Percentiles rank a stretch among this genome's conserved stretches.
phyloP scores from a whole-genome alignment of 1,140 invertebrate species.

The Brachionus asplanchnoidis region DNA sequence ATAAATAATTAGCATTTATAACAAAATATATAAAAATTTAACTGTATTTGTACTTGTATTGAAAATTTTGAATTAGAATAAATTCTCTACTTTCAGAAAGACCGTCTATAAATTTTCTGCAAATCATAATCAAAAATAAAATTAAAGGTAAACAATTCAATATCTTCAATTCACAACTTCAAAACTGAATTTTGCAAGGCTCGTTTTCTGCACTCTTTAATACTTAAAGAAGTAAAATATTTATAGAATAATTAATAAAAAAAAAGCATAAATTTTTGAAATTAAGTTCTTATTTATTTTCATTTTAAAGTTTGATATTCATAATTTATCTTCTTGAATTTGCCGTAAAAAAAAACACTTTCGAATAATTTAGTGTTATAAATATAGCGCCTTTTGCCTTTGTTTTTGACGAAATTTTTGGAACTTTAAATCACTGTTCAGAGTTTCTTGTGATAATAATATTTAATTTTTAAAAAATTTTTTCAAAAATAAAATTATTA shows the following conservation, averaged over 20 bases:
- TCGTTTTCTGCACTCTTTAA: not conserved
- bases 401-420: not conserved
- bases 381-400: not conserved
- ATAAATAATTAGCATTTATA: not conserved
- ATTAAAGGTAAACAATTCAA: not conserved
- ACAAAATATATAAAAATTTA: not conserved
- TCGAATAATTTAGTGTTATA: not conserved
- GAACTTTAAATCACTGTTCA: not conserved
- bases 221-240: not conserved
- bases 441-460: not conserved
- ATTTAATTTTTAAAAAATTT: not conserved
- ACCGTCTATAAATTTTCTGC: not conserved
- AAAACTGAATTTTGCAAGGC: not conserved
- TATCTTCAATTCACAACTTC: no score
- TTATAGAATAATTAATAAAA: slow-evolving; percentile 32
- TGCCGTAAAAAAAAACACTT: not conserved
- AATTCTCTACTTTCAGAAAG: not conserved
- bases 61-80: not conserved
- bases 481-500: not conserved
- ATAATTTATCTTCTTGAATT: slow-evolving; percentile 20
- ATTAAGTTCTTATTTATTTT: slow-evolving; percentile 25
- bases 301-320: not conserved
- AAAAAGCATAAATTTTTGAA: slow-evolving; percentile 28
- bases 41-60: not conserved
- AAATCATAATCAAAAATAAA: not conserved